These are phyloP conservation scores for Oasisia sp. DNA, from an alignment of 2,888 invertebrate species.

Conservation along the genomic window DNA sequence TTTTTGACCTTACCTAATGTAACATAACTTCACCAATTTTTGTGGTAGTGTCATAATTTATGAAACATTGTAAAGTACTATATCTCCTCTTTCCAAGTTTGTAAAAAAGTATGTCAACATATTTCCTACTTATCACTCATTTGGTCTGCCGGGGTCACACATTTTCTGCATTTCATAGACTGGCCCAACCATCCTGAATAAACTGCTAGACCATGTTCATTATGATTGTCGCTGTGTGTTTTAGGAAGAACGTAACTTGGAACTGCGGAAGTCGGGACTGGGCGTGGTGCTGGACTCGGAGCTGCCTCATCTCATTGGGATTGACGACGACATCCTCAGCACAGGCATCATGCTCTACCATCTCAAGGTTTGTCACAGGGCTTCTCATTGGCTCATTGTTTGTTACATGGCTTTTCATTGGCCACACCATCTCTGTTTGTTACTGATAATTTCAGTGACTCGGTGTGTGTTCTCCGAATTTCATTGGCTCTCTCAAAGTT, in stretches of 20 bases:
- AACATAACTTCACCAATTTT: too few relatives aligned
- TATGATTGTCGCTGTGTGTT: conserved; percentile 58
- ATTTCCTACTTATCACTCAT: too few relatives aligned
- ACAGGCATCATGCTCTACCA: conserved; percentile 93
- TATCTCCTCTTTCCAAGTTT: too few relatives aligned
- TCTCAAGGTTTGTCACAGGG: conserved; percentile 73
- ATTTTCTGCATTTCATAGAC: too few relatives aligned
- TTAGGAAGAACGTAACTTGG: conserved; percentile 87
- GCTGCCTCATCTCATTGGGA: conserved; percentile 86
- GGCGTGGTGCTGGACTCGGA: conserved; percentile 80
- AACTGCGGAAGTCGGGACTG: conserved; percentile 82
- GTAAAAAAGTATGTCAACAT: too few relatives aligned
- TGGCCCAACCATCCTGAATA: background rate
- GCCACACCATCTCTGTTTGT: background rate
- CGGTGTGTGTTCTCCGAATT: background rate
- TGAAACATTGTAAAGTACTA: too few relatives aligned
- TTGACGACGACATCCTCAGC: conserved; percentile 88
- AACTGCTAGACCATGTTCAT: background rate
- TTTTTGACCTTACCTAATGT: too few relatives aligned
- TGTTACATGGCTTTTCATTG: background rate
- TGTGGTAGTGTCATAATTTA: too few relatives aligned
- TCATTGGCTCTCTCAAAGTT: background rate
- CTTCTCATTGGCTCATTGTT: background rate
- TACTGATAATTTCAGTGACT: background rate
- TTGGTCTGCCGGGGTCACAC: too few relatives aligned